Base-by-base conservation (phyloP, 2,888 invertebrate species). In the Pandemis heparana region DNA sequence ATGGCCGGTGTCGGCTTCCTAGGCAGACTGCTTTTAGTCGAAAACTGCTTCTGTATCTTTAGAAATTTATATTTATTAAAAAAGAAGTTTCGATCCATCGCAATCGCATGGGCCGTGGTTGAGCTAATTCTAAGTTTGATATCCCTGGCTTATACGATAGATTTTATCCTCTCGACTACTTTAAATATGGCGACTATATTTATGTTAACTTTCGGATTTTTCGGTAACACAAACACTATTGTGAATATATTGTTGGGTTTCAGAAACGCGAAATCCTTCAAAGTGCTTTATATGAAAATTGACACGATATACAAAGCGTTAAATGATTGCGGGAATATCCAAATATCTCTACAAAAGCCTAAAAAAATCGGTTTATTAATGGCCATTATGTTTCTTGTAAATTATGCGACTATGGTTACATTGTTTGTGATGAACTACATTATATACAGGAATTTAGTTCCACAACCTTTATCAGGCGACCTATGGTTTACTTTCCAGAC, bases 11-110 rank as follows among this genome's bases (percentile, higher is more conserved):
- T 62, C 7, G 18, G 18, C 16, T 39, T 43, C 43, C 43, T 62
- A 16, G 16, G 12, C 16, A 16, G 18, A 6, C 7, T 62, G 0
- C 14, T 62, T 9, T 43, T 62, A 16, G 1, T 43, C 1, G 62
- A 62, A 43, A 62, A 62, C 41, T 1, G 16, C 5, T 62, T 62
- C 6, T 62, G 62, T n/a, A 18, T 62, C 43, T 62, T 18, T 18
- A 41, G 62, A 18, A 62, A 62, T 62, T 43, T 23, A 12, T 4
- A 16, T 62, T 10, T 18, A 4, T 5, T 62, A 62, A 41, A 10
- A 18, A 62, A 14, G 43, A 62, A 18, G 7, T 12, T 16, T 5
- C 10, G 38, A 18, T 43, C 0, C 14, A 16, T 62, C 10, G 62
- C 18, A 62, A 12, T 62, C 5, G 6, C 14, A 18, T 62, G 9